Base-by-base conservation (phyloP, 2,113 vertebrate genomes). In the Prinia subflava region DNA sequence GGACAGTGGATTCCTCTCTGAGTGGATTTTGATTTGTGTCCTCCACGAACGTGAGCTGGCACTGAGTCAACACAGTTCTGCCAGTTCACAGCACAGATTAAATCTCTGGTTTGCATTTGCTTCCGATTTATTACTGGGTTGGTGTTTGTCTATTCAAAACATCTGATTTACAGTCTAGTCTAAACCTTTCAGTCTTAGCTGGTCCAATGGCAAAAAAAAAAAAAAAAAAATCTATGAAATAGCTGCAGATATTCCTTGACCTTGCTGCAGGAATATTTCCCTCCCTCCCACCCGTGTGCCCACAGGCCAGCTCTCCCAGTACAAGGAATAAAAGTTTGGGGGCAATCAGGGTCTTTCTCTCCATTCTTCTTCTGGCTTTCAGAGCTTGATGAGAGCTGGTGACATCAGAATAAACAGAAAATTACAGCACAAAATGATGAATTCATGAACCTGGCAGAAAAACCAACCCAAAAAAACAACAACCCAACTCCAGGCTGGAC, bases 231-330 rank as follows among this genome's bases (percentile, higher is more conserved):
- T 17, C 60, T 62, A 25, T 44, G 24, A 73, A 92, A 62, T 11
- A 37, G 41, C 41, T 93, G 33, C 68, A 70, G 30, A 0, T 83
- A 83, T 75, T 90, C 83, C 62, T 93, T 78, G 79, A 23, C 49
- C 60, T 86, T 78, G 30, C 33, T 83, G 60, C 88, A 89, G 73
- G 77, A 94, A 13, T 41, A 68, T 87, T 75, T 64, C 90, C 88
- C 73, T 71, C 74, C 67, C 89, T 92, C 71, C 63, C 83, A 78
- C 33, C 20, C 46, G 69, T 37, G 60, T 75, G 74, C 62, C 77
- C 87, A 94, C 70, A 92, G 78, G 37, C 84, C 93, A 96, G 83
- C 85, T 87, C 92, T 90, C 62, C 76, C 56, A 90, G 62, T 20
- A 71, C 16, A 44, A 44, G 73, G 83, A 90, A 95, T 31, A 37